Evolutionary conservation across 1,140 invertebrate genomes (phyloP).

Genomic region (Leptopilina boulardi): DNA sequence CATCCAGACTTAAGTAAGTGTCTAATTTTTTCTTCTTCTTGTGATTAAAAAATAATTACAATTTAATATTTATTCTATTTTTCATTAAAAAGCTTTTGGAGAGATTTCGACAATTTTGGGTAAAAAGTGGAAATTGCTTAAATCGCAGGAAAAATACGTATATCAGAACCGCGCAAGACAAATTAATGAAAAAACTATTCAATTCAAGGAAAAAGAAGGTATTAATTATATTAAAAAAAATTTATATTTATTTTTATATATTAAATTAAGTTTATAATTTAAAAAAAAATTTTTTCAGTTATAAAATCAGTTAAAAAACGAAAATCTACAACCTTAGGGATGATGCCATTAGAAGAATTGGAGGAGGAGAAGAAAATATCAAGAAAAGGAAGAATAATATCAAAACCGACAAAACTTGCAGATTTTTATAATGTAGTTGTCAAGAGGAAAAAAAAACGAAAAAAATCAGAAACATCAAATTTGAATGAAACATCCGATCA

Average conservation of each 20-base stretch:
- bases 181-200: background rate
- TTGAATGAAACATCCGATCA: background rate
- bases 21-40: background rate
- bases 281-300: background rate
- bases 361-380: background rate
- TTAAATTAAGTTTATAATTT: background rate
- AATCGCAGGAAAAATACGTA: background rate
- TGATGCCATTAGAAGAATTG: too few species aligned
- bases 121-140: background rate
- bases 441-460: background rate
- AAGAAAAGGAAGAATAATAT: background rate
- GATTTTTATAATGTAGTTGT: background rate
- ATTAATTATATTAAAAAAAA: background rate
- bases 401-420: background rate
- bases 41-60: background rate
- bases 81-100: background rate
- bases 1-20: background rate
- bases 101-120: background rate
- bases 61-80: background rate
- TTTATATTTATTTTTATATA: background rate
- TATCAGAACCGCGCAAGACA: background rate
- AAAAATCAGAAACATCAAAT: background rate
- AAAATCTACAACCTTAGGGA: too few species aligned
- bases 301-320: background rate
- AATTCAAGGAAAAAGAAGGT: background rate